Evolutionary conservation across 2,888 invertebrate genomes (phyloP), one percentile per base, ranked within the genome.

Genomic region (Elmis aenea): DNA sequence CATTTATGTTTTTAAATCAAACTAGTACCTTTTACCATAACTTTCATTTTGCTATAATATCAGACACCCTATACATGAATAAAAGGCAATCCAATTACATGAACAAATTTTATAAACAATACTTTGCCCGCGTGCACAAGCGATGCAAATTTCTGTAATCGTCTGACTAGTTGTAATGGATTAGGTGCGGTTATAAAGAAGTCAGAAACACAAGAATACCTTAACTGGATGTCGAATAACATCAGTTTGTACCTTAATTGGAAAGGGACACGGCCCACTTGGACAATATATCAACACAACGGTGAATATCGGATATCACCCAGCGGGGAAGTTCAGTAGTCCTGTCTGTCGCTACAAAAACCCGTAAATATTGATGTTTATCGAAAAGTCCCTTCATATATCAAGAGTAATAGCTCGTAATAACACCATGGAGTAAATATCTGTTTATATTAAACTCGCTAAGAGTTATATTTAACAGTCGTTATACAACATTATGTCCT

Each of bases 91-190:
- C n/a, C n/a, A n/a, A n/a, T n/a, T n/a, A n/a, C n/a, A n/a, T n/a
- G n/a, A n/a, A n/a, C n/a, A n/a, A n/a, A n/a, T n/a, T n/a, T n/a
- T n/a, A n/a, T n/a, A n/a, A n/a, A n/a, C n/a, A n/a, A n/a, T n/a
- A n/a, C n/a, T n/a, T n/a, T n/a, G n/a, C n/a, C n/a, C n/a, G n/a
- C n/a, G n/a, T n/a, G n/a, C n/a, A n/a, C n/a, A n/a, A n/a, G n/a
- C n/a, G n/a, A n/a, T n/a, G n/a, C n/a, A n/a, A n/a, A n/a, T n/a
- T n/a, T n/a, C n/a, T n/a, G n/a, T n/a, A n/a, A n/a, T n/a, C n/a
- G 44, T 46, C 41, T 41, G 46, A 44, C 43, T 38, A 33, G 38
- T 41, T 38, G 33, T 33, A 44, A 42, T 46, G 39, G 46, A 44
- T 44, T 44, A 44, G 27, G 24, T 33, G 28, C 33, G 36, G 21